phyloP scores from a whole-genome alignment of 2,888 invertebrate genomes.

The Physocephala rufipes region DNA sequence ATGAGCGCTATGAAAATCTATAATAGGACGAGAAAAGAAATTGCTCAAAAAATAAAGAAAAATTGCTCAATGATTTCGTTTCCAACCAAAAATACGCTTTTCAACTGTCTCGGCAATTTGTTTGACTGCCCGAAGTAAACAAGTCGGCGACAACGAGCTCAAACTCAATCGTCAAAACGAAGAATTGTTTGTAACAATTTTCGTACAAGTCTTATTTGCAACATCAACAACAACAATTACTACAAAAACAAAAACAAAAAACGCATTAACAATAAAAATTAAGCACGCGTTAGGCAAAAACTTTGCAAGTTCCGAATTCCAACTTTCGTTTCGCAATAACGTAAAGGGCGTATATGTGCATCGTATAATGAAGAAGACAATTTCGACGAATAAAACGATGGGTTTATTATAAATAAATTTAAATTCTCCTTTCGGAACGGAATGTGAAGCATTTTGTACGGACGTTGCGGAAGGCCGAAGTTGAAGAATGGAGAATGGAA shows the following conservation, averaged over 20 bases:
- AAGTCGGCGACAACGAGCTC: not conserved
- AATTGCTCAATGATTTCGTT: conserved; percentile 62
- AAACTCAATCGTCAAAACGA: conserved; percentile 42
- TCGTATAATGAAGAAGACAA: not conserved
- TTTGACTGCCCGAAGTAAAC: conserved; percentile 24
- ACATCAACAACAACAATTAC: not conserved
- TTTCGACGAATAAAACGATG: conserved; percentile 6
- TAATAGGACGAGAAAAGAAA: conserved; percentile 38
- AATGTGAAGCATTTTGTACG: conserved; percentile 6
- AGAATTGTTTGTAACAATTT: conserved; percentile 52
- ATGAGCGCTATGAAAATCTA: not conserved
- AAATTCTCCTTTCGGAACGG: conserved; percentile 22
- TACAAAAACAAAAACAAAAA: too few relatives aligned
- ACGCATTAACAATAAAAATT: conserved; percentile 36
- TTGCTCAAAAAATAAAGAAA: conserved; percentile 60
- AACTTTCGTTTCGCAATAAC: conserved; percentile 1
- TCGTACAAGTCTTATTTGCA: conserved; percentile 51
- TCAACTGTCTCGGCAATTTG: not conserved
- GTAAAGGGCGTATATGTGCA: not conserved
- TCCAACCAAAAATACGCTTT: conserved; percentile 41
- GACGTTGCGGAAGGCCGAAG: not conserved
- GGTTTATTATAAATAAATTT: conserved; percentile 9
- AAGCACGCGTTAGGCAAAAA: conserved; percentile 40
- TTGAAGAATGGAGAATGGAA: conserved; percentile 2
- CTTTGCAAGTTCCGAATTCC: too few relatives aligned